Evolutionary conservation across 2,888 invertebrate species (phyloP), one percentile per base, ranked within the genome.

Genomic region (Trypoxylon attenuatum): DNA sequence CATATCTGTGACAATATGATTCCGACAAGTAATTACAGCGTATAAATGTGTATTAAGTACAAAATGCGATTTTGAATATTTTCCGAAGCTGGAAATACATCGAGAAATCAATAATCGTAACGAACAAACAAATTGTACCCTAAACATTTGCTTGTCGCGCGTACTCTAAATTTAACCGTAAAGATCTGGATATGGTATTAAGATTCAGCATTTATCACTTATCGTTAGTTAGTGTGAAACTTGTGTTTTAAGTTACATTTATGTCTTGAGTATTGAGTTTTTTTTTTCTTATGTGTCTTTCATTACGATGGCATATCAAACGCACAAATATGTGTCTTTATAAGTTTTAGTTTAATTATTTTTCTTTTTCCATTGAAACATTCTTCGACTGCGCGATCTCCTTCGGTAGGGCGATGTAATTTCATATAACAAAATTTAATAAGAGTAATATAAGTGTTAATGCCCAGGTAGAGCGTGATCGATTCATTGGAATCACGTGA

Each of bases 211-310:
- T n/a, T n/a, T n/a, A n/a, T n/a, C n/a, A n/a, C n/a, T n/a, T n/a
- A n/a, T n/a, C n/a, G n/a, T n/a, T n/a, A n/a, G n/a, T 70, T 74
- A 74, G 74, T 73, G 74, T 73, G 55, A 63, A 73, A 67, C 74
- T 67, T 53, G 50, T 67, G 69, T 64, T 58, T 66, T 65, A 49
- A 57, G 55, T 15, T 54, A 59, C 59, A 21, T 22, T 46, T 43
- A 33, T 25, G 41, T 51, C 56, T 29, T 16, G 27, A 27, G 10
- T 43, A 53, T n/a, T n/a, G 10, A 33, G 21, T 21, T 39, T 22
- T 43, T 49, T 42, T 51, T 58, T 56, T 50, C 18, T 38, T 50
- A 27, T 50, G 33, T 68, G 58, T 46, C 46, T 57, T 69, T 69
- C 54, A 47, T 57, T 61, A 66, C 64, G n/a, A 15, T 67, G 61